phyloP scores from a whole-genome alignment of 2,888 invertebrate species.

The Rhaphigaster nebulosa region DNA sequence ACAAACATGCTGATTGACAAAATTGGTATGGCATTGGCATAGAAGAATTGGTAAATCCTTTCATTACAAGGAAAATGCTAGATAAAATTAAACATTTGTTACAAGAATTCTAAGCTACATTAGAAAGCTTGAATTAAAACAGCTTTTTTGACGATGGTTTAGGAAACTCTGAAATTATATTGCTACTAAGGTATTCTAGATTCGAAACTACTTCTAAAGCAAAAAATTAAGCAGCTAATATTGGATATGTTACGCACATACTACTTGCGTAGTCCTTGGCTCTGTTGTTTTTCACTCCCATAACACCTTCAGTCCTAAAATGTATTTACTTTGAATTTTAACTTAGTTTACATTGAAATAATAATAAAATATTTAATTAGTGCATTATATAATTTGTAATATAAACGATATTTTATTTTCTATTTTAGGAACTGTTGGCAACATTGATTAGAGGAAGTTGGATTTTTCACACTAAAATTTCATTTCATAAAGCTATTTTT shows the following conservation, averaged over 20 bases:
- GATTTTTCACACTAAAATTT: background rate
- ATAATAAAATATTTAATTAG: background rate
- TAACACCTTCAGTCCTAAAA: conserved; percentile 30
- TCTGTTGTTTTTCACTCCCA: conserved; percentile 37
- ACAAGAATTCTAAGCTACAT: background rate
- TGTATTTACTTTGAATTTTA: conserved; percentile 17
- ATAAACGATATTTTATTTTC: background rate
- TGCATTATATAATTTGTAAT: background rate
- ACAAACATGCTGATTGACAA: too few species aligned
- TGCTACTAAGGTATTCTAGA: conserved; percentile 8
- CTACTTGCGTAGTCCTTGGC: conserved; percentile 25
- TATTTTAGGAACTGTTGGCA: background rate
- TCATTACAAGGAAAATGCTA: too few species aligned
- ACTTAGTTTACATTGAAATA: background rate
- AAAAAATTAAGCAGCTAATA: background rate
- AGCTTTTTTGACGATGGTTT: background rate
- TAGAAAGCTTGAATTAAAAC: background rate
- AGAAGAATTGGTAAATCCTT: too few species aligned
- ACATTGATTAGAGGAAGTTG: background rate
- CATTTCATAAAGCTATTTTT: background rate
- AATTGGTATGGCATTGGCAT: too few species aligned
- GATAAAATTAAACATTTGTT: background rate
- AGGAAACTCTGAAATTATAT: background rate
- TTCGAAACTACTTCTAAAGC: background rate
- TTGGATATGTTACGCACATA: conserved; percentile 11